phyloP scores from a whole-genome alignment of 2,888 invertebrate species.

The Herminia tarsipennalis region DNA sequence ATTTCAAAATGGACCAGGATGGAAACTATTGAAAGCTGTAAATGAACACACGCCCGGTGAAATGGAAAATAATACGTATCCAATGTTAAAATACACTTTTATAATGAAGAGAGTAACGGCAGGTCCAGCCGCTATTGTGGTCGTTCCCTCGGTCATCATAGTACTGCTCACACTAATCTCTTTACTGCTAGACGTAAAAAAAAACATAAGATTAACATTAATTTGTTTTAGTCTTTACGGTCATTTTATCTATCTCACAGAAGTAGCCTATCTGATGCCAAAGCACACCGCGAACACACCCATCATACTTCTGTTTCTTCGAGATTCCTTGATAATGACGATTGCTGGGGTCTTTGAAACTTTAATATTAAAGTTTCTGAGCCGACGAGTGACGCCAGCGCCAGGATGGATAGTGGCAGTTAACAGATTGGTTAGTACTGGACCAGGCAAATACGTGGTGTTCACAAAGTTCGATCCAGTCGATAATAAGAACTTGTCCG shows the following conservation, averaged over 20 bases:
- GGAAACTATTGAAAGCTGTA: constrained; percentile 81
- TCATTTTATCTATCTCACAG: constrained; percentile 86
- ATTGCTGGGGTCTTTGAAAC: constrained; percentile 67
- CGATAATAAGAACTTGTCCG: constrained; percentile 56
- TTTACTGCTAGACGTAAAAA: constrained; percentile 84
- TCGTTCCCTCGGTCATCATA: constrained; percentile 84
- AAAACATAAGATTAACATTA: constrained; percentile 83
- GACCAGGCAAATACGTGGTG: constrained; percentile 72
- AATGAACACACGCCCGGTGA: constrained; percentile 77
- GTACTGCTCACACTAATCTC: constrained; percentile 85
- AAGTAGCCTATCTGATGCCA: constrained; percentile 87
- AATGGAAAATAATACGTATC: constrained; percentile 87
- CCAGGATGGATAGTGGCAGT: constrained; percentile 66
- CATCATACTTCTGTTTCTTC: constrained; percentile 76
- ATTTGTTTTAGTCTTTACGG: constrained; percentile 86
- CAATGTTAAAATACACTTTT: constrained; percentile 85
- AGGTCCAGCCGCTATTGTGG: constrained; percentile 83
- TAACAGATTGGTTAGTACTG: constrained; percentile 60
- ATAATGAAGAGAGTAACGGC: constrained; percentile 85
- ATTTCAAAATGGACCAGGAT: constrained; percentile 84
- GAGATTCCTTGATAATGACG: constrained; percentile 77
- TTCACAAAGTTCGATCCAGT: constrained; percentile 78
- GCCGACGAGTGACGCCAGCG: constrained; percentile 57
- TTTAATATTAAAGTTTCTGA: constrained; percentile 66
- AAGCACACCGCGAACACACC: constrained; percentile 86